Conservation (phyloP, 2,888 invertebrate genomes). For the Stramonita haemastoma region DNA sequence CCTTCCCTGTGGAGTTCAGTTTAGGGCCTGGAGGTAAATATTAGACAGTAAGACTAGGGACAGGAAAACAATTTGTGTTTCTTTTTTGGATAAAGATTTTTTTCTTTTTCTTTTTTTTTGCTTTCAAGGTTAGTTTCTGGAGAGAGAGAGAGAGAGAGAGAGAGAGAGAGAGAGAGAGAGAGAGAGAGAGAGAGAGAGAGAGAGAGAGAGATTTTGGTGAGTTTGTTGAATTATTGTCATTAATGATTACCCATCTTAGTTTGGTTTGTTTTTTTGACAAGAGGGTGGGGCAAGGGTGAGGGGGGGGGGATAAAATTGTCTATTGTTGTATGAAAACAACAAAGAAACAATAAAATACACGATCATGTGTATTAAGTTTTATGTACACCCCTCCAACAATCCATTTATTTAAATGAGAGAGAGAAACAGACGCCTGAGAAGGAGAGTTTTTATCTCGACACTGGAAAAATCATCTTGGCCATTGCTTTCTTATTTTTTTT, state of each 20-base stretch:
- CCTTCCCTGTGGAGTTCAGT: too few species aligned
- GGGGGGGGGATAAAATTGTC: background rate
- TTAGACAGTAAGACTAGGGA: background rate
- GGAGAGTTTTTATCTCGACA: too few species aligned
- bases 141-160: background rate
- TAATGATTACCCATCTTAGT: background rate
- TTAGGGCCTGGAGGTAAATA: too few species aligned
- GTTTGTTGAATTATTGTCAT: background rate
- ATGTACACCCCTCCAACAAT: too few species aligned
- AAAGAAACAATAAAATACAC: background rate
- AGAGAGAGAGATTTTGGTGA: background rate
- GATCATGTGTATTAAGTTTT: too few species aligned
- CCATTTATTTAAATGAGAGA: too few species aligned
- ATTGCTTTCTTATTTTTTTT: too few species aligned
- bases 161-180: background rate
- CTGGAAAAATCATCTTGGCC: too few species aligned
- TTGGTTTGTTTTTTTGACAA: background rate
- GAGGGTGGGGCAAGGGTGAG: background rate
- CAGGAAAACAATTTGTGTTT: background rate
- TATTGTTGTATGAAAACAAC: background rate
- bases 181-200: conserved; percentile 17
- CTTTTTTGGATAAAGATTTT: background rate
- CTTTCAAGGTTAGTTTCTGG: too few species aligned
- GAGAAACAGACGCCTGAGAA: too few species aligned
- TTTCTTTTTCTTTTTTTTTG: too few species aligned